These are phyloP conservation scores for Acromyrmex echinatior DNA, from an alignment of 1,140 invertebrate species.

Conservation along the genomic window DNA sequence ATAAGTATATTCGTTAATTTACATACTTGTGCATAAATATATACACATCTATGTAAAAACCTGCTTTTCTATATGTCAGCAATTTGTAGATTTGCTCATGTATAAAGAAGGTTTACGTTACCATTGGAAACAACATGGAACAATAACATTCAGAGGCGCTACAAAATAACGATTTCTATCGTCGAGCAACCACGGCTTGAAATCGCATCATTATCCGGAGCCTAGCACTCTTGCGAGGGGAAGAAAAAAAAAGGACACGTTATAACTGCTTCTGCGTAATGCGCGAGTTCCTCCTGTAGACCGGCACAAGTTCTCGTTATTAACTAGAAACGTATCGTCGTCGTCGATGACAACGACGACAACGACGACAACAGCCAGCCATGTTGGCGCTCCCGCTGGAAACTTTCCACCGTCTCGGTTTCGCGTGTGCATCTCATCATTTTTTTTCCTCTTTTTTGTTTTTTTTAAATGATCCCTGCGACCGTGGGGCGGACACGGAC, in stretches of 20 bases:
- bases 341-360: conserved; percentile 11
- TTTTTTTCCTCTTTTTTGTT: conserved; percentile 24
- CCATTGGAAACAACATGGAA: not conserved
- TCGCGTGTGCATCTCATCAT: conserved; percentile 40
- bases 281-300: conserved; percentile 32
- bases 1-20: not conserved
- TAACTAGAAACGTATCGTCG: conserved; percentile 62
- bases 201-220: conserved; percentile 65
- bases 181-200: conserved; percentile 32
- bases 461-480: conserved; percentile 48
- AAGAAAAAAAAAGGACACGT: conserved; percentile 31
- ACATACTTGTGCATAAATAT: not conserved
- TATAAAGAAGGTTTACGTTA: not conserved
- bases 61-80: not conserved
- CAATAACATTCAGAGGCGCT: not conserved
- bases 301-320: conserved; percentile 63
- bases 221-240: conserved; percentile 3
- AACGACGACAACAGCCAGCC: not conserved
- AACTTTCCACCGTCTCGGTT: conserved; percentile 64
- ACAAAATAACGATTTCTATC: conserved; percentile 31
- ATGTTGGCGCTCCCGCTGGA: conserved; percentile 36
- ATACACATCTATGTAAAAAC: not conserved
- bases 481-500: conserved; percentile 41
- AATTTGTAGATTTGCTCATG: not conserved
- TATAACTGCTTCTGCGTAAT: conserved; percentile 53